Percentiles rank a stretch among this genome's conserved stretches.
These are phyloP conservation scores for Neelides folsomi DNA, from an alignment of 2,888 invertebrate species.

Conservation along the genomic window DNA sequence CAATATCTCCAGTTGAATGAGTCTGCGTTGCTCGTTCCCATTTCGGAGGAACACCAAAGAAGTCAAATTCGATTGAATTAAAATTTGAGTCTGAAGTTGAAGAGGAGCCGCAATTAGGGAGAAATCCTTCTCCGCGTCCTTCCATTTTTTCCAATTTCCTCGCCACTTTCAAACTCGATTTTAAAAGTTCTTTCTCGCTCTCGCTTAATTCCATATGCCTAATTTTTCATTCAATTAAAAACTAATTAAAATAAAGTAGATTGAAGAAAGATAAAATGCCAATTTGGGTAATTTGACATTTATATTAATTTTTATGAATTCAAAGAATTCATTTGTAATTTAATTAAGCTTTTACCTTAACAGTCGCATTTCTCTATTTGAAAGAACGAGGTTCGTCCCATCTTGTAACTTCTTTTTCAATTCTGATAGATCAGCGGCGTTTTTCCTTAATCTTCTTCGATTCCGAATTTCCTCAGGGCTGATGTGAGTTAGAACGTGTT, in stretches of 20 bases:
- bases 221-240: constrained; percentile 24
- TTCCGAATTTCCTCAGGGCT: constrained; percentile 71
- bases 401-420: constrained; percentile 56
- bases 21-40: too few relatives aligned
- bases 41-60: too few relatives aligned
- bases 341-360: too few relatives aligned
- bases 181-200: constrained; percentile 80
- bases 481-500: constrained; percentile 71
- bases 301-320: too few relatives aligned
- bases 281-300: too few relatives aligned
- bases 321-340: too few relatives aligned
- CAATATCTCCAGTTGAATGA: too few relatives aligned
- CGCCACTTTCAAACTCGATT: constrained; percentile 80
- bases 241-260: neutral
- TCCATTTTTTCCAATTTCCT: constrained; percentile 72
- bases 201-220: constrained; percentile 81
- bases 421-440: constrained; percentile 80
- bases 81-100: too few relatives aligned
- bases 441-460: constrained; percentile 76
- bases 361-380: constrained; percentile 78
- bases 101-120: too few relatives aligned
- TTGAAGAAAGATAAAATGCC: too few relatives aligned
- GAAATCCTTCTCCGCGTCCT: too few relatives aligned
- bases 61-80: too few relatives aligned
- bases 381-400: constrained; percentile 70